Evolutionary conservation across 2,888 invertebrate genomes (phyloP), one percentile per base, ranked within the genome.

Genomic region (Lacanobia oleracea): DNA sequence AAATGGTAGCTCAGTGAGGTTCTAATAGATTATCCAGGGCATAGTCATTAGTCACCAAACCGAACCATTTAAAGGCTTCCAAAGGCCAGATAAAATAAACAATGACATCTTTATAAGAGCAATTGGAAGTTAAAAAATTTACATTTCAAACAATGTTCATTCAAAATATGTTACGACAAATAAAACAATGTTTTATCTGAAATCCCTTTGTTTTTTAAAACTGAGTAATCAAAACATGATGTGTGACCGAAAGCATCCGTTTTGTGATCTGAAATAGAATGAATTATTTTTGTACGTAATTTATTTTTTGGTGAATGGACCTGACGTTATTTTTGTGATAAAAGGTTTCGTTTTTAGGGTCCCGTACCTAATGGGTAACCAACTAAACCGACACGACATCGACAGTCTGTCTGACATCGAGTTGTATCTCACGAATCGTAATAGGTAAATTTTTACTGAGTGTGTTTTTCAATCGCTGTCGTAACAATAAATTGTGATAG

Each of bases 171-270:
- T 56, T 48, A 33, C 16, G 8, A 12, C 16, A 21, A 57, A 57
- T 45, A 21, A 27, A 74, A 63, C 21, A 72, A 51, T 61, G 27
- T 45, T 45, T 63, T 59, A 48, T 63, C 40, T 23, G 14, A 21
- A 60, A 64, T 14, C n/a, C 23, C 16, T 76, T 75, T 70, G 69
- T 75, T 63, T 33, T 69, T 53, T 16, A 37, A 70, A 64, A 45
- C 14, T 27, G 53, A 50, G 61, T 59, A 53, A 77, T 45, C 12
- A 54, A 40, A 43, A 23, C 75, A 59, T 5, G 51, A n/a, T 59
- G n/a, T 60, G 37, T 21, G 21, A 53, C 27, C 37, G 18, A 27
- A 23, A 75, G 64, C 53, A 64, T 75, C 53, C 63, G 43, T 51
- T 76, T 61, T 56, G 37, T 56, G 50, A 51, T 64, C 33, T 54